A percentile compares a stretch with the other conserved stretches of the same genome.
Conservation (phyloP, 2,888 invertebrate species). For the Nephrotoma flavescens region DNA sequence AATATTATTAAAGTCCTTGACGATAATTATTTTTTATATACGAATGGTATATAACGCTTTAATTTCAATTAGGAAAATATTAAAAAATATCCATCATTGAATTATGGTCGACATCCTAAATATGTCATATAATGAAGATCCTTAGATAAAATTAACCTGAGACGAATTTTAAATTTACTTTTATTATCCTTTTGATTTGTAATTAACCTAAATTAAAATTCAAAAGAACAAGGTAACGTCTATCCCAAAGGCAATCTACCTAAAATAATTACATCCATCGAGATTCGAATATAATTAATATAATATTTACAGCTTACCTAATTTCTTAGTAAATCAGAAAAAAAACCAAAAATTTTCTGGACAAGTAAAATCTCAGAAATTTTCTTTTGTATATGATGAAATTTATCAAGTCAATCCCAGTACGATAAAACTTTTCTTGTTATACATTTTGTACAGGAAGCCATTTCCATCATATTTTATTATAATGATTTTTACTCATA, state of each 20-base stretch:
- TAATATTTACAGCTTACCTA: neutral
- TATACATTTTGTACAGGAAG: neutral
- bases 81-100: no score
- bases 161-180: no score
- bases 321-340: neutral
- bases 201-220: neutral
- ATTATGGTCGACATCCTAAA: no score
- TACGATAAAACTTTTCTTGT: neutral
- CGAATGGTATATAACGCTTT: no score
- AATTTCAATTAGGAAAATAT: no score
- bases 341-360: neutral
- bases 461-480: neutral
- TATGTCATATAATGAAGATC: no score
- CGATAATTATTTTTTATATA: no score
- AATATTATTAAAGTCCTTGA: no score
- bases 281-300: neutral
- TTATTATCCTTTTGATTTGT: neutral
- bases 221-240: neutral
- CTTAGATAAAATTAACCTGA: no score
- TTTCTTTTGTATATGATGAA: neutral
- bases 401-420: neutral
- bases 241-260: neutral
- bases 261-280: neutral
- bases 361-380: neutral
- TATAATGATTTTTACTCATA: neutral